Conservation (phyloP, 2,888 invertebrate genomes). For the Stenichneumon culpator region DNA sequence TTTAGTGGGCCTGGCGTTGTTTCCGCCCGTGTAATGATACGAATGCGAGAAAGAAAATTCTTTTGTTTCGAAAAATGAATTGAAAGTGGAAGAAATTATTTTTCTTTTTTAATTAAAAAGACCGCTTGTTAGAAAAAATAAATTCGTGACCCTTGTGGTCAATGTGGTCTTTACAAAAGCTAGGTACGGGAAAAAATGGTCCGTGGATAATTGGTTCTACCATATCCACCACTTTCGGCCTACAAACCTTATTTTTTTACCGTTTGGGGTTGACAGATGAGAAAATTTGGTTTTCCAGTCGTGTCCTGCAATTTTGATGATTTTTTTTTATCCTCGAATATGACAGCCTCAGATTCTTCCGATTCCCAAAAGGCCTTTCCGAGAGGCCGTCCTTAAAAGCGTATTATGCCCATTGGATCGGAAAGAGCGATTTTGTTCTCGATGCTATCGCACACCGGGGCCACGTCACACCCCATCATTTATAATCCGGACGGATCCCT, state of each 20-base stretch:
- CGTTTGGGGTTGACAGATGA: background rate
- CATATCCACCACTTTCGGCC: too few relatives aligned
- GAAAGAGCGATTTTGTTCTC: constrained; percentile 77
- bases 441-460: constrained; percentile 52
- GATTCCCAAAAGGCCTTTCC: constrained; percentile 16
- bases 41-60: background rate
- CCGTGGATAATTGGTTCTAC: background rate
- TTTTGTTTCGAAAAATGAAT: background rate
- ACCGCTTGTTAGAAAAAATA: background rate
- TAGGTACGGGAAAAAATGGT: background rate
- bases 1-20: background rate
- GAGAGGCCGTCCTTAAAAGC: constrained; percentile 74
- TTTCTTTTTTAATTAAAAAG: background rate
- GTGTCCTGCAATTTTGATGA: background rate
- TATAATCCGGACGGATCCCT: constrained; percentile 71
- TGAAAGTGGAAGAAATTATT: background rate
- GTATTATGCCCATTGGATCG: constrained; percentile 75
- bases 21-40: background rate
- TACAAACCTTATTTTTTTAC: background rate
- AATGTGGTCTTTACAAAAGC: background rate
- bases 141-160: background rate
- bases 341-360: background rate
- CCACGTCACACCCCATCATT: constrained; percentile 69
- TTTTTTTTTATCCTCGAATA: background rate
- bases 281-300: background rate